These are phyloP conservation scores for Plusia festucae DNA, from an alignment of 2,888 invertebrate species.

Conservation along the genomic window DNA sequence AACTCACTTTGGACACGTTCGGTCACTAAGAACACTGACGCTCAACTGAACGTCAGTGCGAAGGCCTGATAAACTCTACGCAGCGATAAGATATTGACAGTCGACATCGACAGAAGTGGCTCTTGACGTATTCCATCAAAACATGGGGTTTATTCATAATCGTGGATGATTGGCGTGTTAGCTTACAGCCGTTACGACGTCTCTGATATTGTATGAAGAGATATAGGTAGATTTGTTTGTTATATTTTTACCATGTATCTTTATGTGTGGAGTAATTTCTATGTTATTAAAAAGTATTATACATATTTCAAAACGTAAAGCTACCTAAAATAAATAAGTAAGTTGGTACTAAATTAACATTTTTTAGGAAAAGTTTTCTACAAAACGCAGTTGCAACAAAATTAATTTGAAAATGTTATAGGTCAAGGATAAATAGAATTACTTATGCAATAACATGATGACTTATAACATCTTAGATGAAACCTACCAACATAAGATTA, in stretches of 20 bases:
- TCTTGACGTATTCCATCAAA: conserved; percentile 24
- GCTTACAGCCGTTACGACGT: background rate
- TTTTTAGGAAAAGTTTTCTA: conserved; percentile 20
- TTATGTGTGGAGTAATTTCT: too few species aligned
- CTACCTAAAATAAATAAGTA: too few species aligned
- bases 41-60: conserved; percentile 29
- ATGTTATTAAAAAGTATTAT: too few species aligned
- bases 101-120: conserved; percentile 6
- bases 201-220: background rate
- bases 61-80: conserved; percentile 9
- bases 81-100: conserved; percentile 38
- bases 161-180: background rate
- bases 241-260: too few species aligned
- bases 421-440: conserved; percentile 28
- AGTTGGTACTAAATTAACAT: background rate
- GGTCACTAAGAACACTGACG: conserved; percentile 30
- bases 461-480: too few species aligned
- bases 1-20: conserved; percentile 49
- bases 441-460: conserved; percentile 12
- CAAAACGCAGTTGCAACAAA: conserved; percentile 24
- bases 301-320: too few species aligned
- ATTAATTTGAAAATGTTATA: conserved; percentile 46
- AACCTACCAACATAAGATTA: too few species aligned
- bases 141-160: conserved; percentile 6
- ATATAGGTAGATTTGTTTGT: too few species aligned